Evolutionary conservation across 2,113 vertebrate species (phyloP).

Genomic region (Nansenia antarctica): DNA sequence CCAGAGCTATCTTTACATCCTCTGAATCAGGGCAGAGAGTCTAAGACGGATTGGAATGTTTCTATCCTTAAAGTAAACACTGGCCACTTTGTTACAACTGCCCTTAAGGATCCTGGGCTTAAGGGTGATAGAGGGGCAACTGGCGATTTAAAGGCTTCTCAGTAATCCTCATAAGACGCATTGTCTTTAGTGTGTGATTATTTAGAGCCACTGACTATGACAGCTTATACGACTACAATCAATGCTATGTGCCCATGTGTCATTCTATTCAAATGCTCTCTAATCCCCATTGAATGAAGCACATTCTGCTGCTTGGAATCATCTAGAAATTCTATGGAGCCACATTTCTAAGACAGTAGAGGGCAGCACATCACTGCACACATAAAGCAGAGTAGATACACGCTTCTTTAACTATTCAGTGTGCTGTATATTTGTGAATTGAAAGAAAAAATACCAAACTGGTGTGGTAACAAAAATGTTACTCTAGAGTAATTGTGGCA

Average conservation of each 20-base stretch:
- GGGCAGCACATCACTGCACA: constrained; percentile 53
- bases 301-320: constrained; percentile 40
- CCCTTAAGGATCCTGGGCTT: constrained; percentile 36
- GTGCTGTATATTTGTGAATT: too few relatives aligned
- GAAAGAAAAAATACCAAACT: too few relatives aligned
- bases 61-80: constrained; percentile 27
- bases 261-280: constrained; percentile 44
- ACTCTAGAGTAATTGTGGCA: too few relatives aligned
- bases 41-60: constrained; percentile 19
- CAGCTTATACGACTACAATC: constrained; percentile 50
- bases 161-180: constrained; percentile 46
- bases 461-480: too few relatives aligned
- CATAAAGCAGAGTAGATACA: neutral
- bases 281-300: constrained; percentile 41
- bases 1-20: constrained; percentile 18
- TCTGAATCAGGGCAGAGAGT: neutral
- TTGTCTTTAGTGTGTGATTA: constrained; percentile 43
- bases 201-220: constrained; percentile 48
- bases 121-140: constrained; percentile 13
- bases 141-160: constrained; percentile 38
- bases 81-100: constrained; percentile 33
- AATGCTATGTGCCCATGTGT: constrained; percentile 43
- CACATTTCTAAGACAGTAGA: constrained; percentile 57
- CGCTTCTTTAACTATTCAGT: neutral
- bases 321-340: constrained; percentile 46